A percentile compares a stretch with the other conserved stretches of the same genome.
phyloP scores from a whole-genome alignment of 2,113 vertebrate genomes.

The Rhadina sibilatrix region DNA sequence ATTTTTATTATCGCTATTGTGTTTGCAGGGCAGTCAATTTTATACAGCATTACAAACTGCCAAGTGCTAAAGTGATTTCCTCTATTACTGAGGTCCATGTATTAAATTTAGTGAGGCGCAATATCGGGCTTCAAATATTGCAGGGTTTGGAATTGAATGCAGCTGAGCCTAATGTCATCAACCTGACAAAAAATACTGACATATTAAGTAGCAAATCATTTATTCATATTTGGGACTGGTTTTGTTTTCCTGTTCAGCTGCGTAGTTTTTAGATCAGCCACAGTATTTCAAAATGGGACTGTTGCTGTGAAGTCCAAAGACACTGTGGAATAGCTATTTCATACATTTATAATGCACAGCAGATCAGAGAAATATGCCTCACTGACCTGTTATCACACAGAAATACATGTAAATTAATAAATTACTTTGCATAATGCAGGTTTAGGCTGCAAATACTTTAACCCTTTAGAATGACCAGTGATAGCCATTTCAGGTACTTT shows the following conservation, averaged over 20 bases:
- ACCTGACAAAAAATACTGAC: constrained; percentile 78
- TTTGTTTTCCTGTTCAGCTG: constrained; percentile 67
- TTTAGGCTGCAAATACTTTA: neutral
- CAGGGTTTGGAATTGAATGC: constrained; percentile 78
- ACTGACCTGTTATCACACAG: neutral
- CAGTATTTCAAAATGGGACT: constrained; percentile 56
- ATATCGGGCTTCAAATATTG: constrained; percentile 81
- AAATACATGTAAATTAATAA: constrained; percentile 31
- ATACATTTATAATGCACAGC: neutral
- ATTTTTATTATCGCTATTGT: constrained; percentile 79
- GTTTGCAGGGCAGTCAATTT: constrained; percentile 82
- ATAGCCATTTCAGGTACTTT: neutral
- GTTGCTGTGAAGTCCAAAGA: constrained; percentile 4
- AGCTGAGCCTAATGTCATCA: constrained; percentile 77
- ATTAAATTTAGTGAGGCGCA: constrained; percentile 83
- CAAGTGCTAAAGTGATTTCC: constrained; percentile 81
- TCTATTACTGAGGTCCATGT: constrained; percentile 77
- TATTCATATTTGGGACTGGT: constrained; percentile 76
- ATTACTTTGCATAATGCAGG: neutral
- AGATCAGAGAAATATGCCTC: constrained; percentile 44
- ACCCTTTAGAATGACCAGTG: neutral
- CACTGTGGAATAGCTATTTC: neutral
- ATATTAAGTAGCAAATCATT: constrained; percentile 80
- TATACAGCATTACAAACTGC: constrained; percentile 81
- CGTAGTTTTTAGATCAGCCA: constrained; percentile 59